A percentile compares a stretch with the other conserved stretches of the same genome.
Evolutionary conservation across 1,140 invertebrate genomes (phyloP).

Genomic region (Dendrolimus punctatus): DNA sequence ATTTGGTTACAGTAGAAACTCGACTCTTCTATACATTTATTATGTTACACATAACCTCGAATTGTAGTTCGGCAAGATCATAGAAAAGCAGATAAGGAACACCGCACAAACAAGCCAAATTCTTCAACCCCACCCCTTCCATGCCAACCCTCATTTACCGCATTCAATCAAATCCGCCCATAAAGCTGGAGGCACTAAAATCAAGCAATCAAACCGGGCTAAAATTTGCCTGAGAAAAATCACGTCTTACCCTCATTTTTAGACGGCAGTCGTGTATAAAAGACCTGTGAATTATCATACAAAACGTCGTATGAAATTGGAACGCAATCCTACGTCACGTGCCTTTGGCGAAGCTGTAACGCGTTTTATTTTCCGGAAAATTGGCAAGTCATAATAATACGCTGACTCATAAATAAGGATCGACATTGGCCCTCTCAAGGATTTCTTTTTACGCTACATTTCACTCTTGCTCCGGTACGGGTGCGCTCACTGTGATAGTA

Average conservation of each 20-base stretch:
- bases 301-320: constrained; percentile 47
- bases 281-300: constrained; percentile 37
- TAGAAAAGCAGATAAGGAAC: too few relatives aligned
- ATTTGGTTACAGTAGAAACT: too few relatives aligned
- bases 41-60: too few relatives aligned
- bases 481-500: constrained; percentile 7
- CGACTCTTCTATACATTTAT: too few relatives aligned
- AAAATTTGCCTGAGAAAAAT: not conserved
- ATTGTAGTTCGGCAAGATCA: too few relatives aligned
- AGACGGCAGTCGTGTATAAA: not conserved
- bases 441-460: constrained; percentile 60
- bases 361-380: constrained; percentile 64
- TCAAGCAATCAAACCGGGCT: too few relatives aligned
- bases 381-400: constrained; percentile 67
- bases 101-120: too few relatives aligned
- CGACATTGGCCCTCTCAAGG: constrained; percentile 55
- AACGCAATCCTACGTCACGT: constrained; percentile 48
- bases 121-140: too few relatives aligned
- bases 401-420: constrained; percentile 65
- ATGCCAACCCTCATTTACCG: too few relatives aligned
- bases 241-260: constrained; percentile 4
- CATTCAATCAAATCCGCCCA: too few relatives aligned
- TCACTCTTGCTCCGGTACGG: constrained; percentile 34
- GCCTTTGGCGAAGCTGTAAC: constrained; percentile 35
- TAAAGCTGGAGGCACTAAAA: too few relatives aligned